Conservation (phyloP, 92 coral and sea anemone genomes). For the Heliopora coerulea region DNA sequence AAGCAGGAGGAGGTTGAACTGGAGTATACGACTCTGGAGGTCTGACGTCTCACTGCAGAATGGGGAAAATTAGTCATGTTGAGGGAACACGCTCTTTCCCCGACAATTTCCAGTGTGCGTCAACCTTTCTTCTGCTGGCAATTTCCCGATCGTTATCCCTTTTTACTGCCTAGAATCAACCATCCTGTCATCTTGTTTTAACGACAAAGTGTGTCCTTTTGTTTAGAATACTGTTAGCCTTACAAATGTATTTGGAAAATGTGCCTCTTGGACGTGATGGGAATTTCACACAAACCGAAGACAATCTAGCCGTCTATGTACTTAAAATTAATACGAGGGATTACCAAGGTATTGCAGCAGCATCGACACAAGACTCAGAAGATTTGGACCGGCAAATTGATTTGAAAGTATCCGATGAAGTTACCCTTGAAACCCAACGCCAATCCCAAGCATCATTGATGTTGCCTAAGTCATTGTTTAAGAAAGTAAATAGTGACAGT, state of each 20-base stretch:
- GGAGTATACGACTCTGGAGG: too few relatives aligned
- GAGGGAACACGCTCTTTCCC: too few relatives aligned
- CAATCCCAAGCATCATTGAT: constrained; percentile 53
- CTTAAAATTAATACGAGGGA: background rate
- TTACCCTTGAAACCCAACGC: background rate
- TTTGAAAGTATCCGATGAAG: background rate
- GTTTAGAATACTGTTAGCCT: constrained; percentile 50
- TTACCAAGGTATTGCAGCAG: constrained; percentile 14
- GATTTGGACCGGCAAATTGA: background rate
- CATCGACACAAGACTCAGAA: background rate
- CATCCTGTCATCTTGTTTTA: too few relatives aligned
- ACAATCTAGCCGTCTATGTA: constrained; percentile 61
- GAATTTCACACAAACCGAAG: constrained; percentile 52
- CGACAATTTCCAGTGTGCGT: too few relatives aligned
- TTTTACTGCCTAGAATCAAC: too few relatives aligned
- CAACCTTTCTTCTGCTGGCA: too few relatives aligned
- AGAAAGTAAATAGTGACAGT: constrained; percentile 24
- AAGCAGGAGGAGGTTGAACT: too few relatives aligned
- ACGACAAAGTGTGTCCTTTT: background rate
- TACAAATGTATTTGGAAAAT: constrained; percentile 61
- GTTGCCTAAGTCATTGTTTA: constrained; percentile 54
- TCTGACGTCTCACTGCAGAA: too few relatives aligned
- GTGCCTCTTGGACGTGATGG: constrained; percentile 67
- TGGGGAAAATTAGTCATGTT: too few relatives aligned
- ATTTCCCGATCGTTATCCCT: too few relatives aligned